Conservation (phyloP, 2,888 invertebrate species). For the Standfussiana lucernea region DNA sequence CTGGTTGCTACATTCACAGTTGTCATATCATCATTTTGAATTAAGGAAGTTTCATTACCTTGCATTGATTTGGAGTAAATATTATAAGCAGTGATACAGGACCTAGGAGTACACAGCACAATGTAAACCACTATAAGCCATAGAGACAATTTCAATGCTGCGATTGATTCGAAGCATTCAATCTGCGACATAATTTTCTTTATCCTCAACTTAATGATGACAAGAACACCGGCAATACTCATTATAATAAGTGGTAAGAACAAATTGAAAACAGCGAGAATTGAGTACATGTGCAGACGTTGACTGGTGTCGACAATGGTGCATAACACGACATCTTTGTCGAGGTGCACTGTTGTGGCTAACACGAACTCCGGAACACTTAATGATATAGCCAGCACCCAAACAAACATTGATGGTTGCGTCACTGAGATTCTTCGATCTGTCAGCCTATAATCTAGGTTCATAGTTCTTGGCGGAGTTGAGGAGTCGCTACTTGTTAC, state of each 20-base stretch:
- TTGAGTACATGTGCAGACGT: slow-evolving; percentile 83
- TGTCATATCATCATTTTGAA: slow-evolving; percentile 70
- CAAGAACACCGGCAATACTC: slow-evolving; percentile 75
- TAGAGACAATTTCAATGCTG: slow-evolving; percentile 83
- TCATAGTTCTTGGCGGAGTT: slow-evolving; percentile 88
- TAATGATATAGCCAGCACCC: slow-evolving; percentile 90
- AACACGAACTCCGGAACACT: slow-evolving; percentile 91
- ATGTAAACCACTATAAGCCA: slow-evolving; percentile 81
- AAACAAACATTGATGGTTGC: slow-evolving; percentile 90
- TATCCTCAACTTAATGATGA: slow-evolving; percentile 79
- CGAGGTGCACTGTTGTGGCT: slow-evolving; percentile 85
- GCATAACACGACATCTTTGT: slow-evolving; percentile 84
- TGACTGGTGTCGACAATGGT: slow-evolving; percentile 89
- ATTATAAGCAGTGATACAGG: slow-evolving; percentile 77
- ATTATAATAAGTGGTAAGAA: slow-evolving; percentile 83
- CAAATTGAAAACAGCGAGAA: slow-evolving; percentile 84
- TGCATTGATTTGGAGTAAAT: slow-evolving; percentile 76
- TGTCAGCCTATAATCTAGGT: slow-evolving; percentile 88
- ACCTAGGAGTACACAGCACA: slow-evolving; percentile 82
- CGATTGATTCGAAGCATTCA: slow-evolving; percentile 76
- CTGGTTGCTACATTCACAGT: slow-evolving; percentile 77
- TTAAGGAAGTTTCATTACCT: slow-evolving; percentile 71
- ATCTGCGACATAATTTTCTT: slow-evolving; percentile 72
- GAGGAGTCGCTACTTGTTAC: slow-evolving; percentile 87
- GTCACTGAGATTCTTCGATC: slow-evolving; percentile 86